phyloP scores from a whole-genome alignment of 2,888 invertebrate genomes.

The Aspidiotus destructor region DNA sequence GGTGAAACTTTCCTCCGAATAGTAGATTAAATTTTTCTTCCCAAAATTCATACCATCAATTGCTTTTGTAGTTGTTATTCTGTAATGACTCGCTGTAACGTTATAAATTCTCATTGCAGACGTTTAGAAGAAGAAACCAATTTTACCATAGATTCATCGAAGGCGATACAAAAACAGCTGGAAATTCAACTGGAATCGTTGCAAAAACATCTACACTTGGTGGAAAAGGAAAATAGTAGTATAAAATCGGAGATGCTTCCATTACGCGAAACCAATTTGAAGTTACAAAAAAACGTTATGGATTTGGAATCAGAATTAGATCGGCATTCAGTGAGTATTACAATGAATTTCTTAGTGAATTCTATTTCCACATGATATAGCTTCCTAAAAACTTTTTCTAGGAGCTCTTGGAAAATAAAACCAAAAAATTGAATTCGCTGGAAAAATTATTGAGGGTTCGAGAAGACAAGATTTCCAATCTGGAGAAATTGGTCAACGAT shows the following conservation, averaged over 20 bases:
- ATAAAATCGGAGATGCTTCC: constrained; percentile 1
- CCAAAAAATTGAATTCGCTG: constrained; percentile 1
- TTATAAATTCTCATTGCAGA: not conserved
- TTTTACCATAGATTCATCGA: constrained; percentile 9
- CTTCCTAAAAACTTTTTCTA: not conserved
- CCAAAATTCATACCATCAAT: too few relatives aligned
- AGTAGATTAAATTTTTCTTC: too few relatives aligned
- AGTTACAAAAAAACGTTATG: not conserved
- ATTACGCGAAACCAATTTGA: constrained; percentile 3
- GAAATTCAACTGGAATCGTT: constrained; percentile 16
- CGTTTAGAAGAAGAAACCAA: constrained; percentile 21
- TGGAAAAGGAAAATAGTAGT: constrained; percentile 6
- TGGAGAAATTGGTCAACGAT: constrained; percentile 19
- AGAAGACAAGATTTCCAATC: constrained; percentile 10
- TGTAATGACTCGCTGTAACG: too few relatives aligned
- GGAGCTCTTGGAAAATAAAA: constrained; percentile 9
- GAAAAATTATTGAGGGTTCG: constrained; percentile 12
- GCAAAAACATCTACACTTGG: constrained; percentile 9
- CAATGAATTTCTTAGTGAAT: not conserved
- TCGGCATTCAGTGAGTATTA: not conserved
- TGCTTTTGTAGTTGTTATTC: too few relatives aligned
- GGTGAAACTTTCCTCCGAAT: too few relatives aligned
- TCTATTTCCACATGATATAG: not conserved
- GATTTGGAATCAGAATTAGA: not conserved
- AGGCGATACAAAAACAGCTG: constrained; percentile 18